These are phyloP conservation scores for Felis chaus DNA, from an alignment of 2,113 vertebrate species.

Conservation along the genomic window DNA sequence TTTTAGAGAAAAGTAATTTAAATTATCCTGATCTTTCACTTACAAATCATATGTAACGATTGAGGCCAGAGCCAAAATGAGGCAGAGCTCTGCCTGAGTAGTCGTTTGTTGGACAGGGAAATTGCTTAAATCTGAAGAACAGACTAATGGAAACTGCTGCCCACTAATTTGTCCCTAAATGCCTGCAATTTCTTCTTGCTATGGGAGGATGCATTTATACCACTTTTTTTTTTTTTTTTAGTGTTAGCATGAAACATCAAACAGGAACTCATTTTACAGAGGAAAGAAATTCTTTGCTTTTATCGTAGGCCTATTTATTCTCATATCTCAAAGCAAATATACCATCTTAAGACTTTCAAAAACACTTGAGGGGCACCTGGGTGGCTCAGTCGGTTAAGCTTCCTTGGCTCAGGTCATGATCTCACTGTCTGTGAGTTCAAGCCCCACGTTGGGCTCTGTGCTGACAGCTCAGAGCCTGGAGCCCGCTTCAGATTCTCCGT, in stretches of 20 bases:
- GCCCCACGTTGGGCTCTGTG: too few species aligned
- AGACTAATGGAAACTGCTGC: background rate
- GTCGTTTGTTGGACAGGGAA: background rate
- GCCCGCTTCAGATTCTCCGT: too few species aligned
- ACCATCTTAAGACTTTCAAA: background rate
- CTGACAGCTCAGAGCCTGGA: too few species aligned
- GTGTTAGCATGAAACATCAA: background rate
- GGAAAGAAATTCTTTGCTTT: background rate
- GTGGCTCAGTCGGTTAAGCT: too few species aligned
- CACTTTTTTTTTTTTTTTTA: background rate
- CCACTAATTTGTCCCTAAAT: background rate
- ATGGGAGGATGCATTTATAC: background rate
- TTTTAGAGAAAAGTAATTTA: slow-evolving; percentile 17
- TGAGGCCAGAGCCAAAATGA: background rate
- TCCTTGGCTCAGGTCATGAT: too few species aligned
- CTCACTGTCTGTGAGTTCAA: too few species aligned
- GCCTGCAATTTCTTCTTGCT: background rate
- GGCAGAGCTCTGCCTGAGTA: background rate
- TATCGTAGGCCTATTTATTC: background rate
- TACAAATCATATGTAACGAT: background rate
- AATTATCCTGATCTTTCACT: background rate
- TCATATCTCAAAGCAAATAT: background rate
- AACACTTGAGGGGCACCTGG: background rate
- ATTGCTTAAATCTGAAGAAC: background rate
- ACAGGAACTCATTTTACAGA: background rate